Evolutionary conservation across 1,140 invertebrate species (phyloP), one percentile per base, ranked within the genome.

Genomic region (Centruroides vittatus): DNA sequence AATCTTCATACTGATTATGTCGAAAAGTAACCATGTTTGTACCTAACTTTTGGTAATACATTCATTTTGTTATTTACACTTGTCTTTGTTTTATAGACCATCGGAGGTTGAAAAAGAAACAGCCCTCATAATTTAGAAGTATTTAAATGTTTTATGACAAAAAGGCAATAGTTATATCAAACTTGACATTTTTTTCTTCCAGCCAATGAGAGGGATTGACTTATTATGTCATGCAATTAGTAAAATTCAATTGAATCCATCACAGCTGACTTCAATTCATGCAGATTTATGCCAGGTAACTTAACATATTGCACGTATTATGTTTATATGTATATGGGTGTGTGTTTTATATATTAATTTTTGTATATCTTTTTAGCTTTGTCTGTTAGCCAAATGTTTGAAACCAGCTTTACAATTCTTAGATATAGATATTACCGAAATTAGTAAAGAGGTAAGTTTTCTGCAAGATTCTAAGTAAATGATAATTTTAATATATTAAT

Each of bases 231-330:
- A 83, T 68, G 92, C 92, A 7, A 93, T 97, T 65, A 80, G 82
- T 54, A 95, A 93, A 74, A 85, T 94, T 63, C 89, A 94, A 72
- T 72, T 88, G 3, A 84, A 82, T 73, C 86, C 90, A 66, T 85
- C 86, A 13, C 91, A 96, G 71, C 74, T 98, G 48, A 97, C 93
- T 34, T 88, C 91, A 3, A 84, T 97, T 66, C 94, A 98, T 75
- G 85, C 89, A 7, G 90, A 94, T 78, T 78, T 98, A 47, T 93
- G 89, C 71, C 90, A 94, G 73, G 74, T 77, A 68, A 53, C 8
- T 53, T 53, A 53, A 53, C 12, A 53, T 34, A 53, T 0, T 53
- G 51, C 5, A 53, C 7, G 8, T 23, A 34, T 8, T 53, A 3
- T 53, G 49, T 34, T 53, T 53, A 36, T 53, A 6, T 34, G 1